Evolutionary conservation across 2,113 vertebrate species (phyloP), one percentile per base, ranked within the genome.

Genomic region (Sapayoa aenigma): DNA sequence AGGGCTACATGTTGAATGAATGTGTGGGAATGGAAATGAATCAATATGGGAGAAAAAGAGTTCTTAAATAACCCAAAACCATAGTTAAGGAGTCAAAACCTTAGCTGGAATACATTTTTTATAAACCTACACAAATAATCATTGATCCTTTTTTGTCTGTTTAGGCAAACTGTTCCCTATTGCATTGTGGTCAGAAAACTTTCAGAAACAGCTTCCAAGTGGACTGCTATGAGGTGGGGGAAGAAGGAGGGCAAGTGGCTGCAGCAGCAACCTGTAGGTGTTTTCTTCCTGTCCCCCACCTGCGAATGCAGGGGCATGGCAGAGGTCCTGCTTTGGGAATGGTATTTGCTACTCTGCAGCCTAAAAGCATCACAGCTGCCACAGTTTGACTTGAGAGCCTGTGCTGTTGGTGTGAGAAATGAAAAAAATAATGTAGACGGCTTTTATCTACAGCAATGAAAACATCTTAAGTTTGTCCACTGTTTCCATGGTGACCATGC

Each of bases 381-480:
- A 44, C 6, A 4, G 12, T 24, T 94, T 94, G 93, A 69, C 93
- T 75, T 82, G 66, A 56, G 73, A 92, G 25, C 30, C 69, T 56
- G 76, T 0, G 25, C 85, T 53, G 52, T 35, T 74, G 52, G 52
- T 86, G 42, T 74, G 83, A 90, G 93, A 85, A 90, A 90, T 88
- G 47, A 49, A 82, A 94, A 75, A 92, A 91, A 93, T 41, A 83
- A 93, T 63, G 88, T 88, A 96, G 94, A 96, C 94, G 93, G 93
- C 73, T 94, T 94, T 92, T 93, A 92, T 96, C 88, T 94, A 65
- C 73, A 94, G 92, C 68, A 89, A 65, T 72, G 88, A 95, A 96
- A 96, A 90, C 90, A 94, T 96, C 94, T 96, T 92, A 93, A 95
- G 93, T 93, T 95, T 95, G 94, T 95, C 93, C 95, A 83, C 86